A percentile compares a stretch with the other conserved stretches of the same genome.
Evolutionary conservation across 1,140 invertebrate species (phyloP).

Genomic region (Phenacoccus solenopsis): DNA sequence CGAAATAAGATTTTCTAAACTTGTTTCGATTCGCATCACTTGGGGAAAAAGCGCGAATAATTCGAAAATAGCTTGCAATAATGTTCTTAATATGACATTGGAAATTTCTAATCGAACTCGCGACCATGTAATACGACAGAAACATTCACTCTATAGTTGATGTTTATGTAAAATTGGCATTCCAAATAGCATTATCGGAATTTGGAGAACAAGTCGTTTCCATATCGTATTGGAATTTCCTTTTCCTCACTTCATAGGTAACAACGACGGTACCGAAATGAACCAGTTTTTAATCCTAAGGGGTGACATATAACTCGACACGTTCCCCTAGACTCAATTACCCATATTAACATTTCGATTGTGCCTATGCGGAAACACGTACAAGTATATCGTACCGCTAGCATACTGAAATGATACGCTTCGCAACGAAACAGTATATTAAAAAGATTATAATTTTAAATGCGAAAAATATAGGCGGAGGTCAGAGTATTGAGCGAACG

Average conservation of each 20-base stretch:
- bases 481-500: constrained; percentile 7
- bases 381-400: background rate
- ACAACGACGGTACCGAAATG: background rate
- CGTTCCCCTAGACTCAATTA: background rate
- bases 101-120: background rate
- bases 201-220: background rate
- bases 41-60: too few relatives aligned
- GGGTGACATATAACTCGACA: background rate
- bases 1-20: too few relatives aligned
- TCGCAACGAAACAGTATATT: background rate
- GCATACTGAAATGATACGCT: background rate
- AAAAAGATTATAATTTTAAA: constrained; percentile 13
- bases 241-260: too few relatives aligned
- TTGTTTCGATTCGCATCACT: too few relatives aligned
- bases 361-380: background rate
- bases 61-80: background rate
- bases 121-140: background rate
- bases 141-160: background rate
- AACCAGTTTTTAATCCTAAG: constrained; percentile 2
- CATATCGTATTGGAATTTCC: background rate
- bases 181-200: background rate
- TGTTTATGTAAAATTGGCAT: background rate
- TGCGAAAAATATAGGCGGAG: background rate
- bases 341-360: background rate
- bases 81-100: background rate